Base-by-base conservation (phyloP, 2,797 vertebrate species). In the Peromyscus eremicus region DNA sequence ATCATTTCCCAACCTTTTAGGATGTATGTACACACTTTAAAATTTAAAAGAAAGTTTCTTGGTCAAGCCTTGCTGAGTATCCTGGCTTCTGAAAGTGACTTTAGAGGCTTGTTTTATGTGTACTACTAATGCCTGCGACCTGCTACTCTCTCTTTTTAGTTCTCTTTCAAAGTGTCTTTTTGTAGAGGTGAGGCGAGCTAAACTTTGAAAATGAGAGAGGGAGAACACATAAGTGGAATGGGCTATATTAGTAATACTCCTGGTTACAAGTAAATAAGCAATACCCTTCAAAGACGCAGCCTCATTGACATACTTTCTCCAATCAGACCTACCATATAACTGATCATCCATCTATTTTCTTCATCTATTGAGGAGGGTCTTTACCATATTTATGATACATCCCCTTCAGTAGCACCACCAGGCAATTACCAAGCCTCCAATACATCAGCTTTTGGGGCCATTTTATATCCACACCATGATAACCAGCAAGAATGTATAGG, bases 111-210 rank as follows among this genome's bases (percentile, higher is more conserved):
- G 6, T 80, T 97, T 68, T 89, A 85, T 62, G 40, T 34, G 75
- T 94, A 83, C 91, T 98, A 96, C 92, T 92, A 92, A 95, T 97
- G 97, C 89, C 97, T 97, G 97, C 97, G 94, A 98, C 97, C 94
- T 98, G 97, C 97, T 97, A 97, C 97, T 98, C 94, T 91, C 79
- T 93, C 82, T 85, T 93, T 92, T 96, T 62, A 75, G 71, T 32
- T 17, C n/a, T 34, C 16, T 76, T 55, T 76, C 55, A 23, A 89
- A 46, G 37, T 76, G 19, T 88, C 49, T 94, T 92, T 84, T 62
- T 87, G 52, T 62, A 75, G 75, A 83, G 34, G 40, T 71, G 21
- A 75, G 29, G 77, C 32, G 49, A 77, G 66, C 49, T 82, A 79
- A 76, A 85, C 83, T 89, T 89, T 71, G 68, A 94, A 90, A 92